Evolutionary conservation across 1,140 invertebrate species (phyloP).

Genomic region (Apocrypta bakeri): DNA sequence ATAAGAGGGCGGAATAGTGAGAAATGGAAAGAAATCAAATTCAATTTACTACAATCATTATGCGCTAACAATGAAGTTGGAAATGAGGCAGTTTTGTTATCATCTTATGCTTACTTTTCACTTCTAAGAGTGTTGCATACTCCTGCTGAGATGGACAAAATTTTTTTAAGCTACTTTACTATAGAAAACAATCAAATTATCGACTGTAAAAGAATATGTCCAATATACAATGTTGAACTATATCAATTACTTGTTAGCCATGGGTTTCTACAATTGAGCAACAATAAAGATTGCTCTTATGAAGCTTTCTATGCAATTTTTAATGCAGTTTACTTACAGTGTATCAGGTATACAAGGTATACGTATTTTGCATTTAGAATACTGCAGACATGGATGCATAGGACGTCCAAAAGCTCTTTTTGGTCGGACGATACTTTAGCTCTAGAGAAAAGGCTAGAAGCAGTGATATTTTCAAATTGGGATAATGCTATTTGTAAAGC

Average conservation of each 20-base stretch:
- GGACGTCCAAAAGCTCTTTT: conserved; percentile 54
- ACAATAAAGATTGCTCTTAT: conserved; percentile 36
- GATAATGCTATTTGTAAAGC: conserved; percentile 49
- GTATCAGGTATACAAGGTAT: conserved; percentile 62
- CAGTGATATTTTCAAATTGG: conserved; percentile 63
- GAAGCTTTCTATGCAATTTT: conserved; percentile 57
- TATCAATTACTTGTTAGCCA: conserved; percentile 61
- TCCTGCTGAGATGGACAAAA: conserved; percentile 35
- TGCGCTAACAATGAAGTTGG: conserved; percentile 50
- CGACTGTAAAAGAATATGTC: conserved; percentile 51
- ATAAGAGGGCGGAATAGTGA: conserved; percentile 25
- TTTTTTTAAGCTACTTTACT: conserved; percentile 51
- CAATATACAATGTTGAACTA: conserved; percentile 54
- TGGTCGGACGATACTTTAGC: conserved; percentile 54
- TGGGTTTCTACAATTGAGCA: conserved; percentile 64
- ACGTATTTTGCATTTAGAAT: conserved; percentile 66
- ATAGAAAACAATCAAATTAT: conserved; percentile 43
- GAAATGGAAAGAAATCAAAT: conserved; percentile 52
- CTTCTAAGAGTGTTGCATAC: conserved; percentile 49
- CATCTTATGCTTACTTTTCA: conserved; percentile 58
- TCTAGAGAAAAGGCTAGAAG: conserved; percentile 61
- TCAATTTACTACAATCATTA: conserved; percentile 47
- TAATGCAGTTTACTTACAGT: conserved; percentile 58
- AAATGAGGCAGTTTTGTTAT: conserved; percentile 57
- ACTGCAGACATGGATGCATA: conserved; percentile 62